Percentiles rank a stretch among this genome's conserved stretches.
These are phyloP conservation scores for Bolinopsis microptera DNA, from an alignment of 37 sponge, comb jelly and placozoan genomes.

Conservation along the genomic window DNA sequence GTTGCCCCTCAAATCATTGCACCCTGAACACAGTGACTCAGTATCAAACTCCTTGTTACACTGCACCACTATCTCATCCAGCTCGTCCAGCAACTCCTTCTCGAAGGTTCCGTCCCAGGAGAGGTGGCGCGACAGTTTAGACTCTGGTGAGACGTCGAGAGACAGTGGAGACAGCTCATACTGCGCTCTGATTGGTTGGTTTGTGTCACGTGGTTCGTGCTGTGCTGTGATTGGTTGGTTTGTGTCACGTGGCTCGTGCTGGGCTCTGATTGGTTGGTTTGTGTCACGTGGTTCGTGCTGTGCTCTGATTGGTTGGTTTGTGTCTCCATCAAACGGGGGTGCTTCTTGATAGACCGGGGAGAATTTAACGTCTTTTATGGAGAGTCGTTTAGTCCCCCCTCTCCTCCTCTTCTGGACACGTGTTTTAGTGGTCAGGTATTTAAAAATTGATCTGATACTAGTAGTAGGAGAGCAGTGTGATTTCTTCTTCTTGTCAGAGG, in stretches of 20 bases:
- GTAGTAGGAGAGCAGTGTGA: neutral
- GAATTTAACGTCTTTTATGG: neutral
- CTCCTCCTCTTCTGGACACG: neutral
- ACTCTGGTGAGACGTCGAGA: neutral
- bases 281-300: neutral
- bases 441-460: neutral
- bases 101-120: neutral
- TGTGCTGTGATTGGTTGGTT: neutral
- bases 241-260: neutral
- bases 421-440: neutral
- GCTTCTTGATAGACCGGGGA: neutral
- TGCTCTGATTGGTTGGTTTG: neutral
- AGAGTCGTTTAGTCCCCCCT: neutral
- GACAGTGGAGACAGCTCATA: neutral
- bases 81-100: neutral
- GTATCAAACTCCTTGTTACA: neutral
- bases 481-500: neutral
- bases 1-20: neutral
- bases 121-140: neutral
- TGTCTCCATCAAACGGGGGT: too few species aligned
- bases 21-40: constrained; percentile 30
- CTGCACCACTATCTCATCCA: neutral
- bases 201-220: too few species aligned
- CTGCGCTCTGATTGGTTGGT: neutral
- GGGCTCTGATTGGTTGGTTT: neutral